Evolutionary conservation across 1,140 invertebrate genomes (phyloP).

Genomic region (Drosophila gunungcola): DNA sequence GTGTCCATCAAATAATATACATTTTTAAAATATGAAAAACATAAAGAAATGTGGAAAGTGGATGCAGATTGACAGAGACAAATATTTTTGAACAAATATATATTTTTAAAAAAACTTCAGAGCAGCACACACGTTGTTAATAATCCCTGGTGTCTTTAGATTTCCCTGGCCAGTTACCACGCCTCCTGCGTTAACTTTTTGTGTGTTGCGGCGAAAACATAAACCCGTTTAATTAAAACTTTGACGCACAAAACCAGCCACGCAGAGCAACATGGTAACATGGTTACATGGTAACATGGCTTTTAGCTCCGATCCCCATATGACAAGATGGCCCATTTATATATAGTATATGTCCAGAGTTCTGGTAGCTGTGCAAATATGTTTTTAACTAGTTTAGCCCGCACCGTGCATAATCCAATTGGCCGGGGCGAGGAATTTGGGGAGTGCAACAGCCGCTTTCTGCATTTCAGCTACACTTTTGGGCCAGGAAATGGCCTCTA

Average conservation of each 20-base stretch:
- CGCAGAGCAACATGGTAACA: conserved; percentile 10
- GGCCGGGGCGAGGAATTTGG: conserved; percentile 22
- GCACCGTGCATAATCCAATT: conserved; percentile 59
- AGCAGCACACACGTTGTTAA: background rate
- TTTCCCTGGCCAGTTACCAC: conserved; percentile 3
- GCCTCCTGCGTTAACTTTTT: conserved; percentile 41
- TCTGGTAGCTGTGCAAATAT: conserved; percentile 51
- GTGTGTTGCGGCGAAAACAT: conserved; percentile 62
- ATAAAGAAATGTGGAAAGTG: background rate
- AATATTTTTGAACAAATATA: too few species aligned
- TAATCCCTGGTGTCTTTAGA: background rate
- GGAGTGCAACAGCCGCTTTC: conserved; percentile 12
- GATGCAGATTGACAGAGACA: too few species aligned
- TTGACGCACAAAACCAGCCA: conserved; percentile 53
- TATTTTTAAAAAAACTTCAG: too few species aligned
- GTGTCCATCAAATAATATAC: conserved; percentile 14
- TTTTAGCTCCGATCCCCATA: conserved; percentile 9
- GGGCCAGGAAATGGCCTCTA: conserved; percentile 28
- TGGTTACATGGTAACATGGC: conserved; percentile 20
- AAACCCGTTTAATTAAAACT: conserved; percentile 79
- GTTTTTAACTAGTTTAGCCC: conserved; percentile 72
- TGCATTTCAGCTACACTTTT: conserved; percentile 1
- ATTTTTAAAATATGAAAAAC: too few species aligned
- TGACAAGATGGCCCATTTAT: conserved; percentile 29
- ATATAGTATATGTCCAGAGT: background rate